Conservation (phyloP, 2,888 invertebrate genomes). For the Notodonta ziczac region DNA sequence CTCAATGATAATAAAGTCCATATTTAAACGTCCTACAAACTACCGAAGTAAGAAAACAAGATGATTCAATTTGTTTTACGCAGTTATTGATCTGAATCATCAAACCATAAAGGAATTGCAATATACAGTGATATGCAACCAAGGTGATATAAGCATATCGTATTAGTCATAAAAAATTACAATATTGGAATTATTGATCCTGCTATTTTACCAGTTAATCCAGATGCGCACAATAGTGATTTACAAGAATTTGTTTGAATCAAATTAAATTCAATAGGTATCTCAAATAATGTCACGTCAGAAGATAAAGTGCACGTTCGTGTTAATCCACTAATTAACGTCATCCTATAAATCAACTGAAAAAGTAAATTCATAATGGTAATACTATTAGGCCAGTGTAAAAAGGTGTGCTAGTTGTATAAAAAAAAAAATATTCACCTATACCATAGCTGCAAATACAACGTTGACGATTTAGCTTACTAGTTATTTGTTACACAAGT, state of each 20-base stretch:
- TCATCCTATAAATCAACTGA: too few relatives aligned
- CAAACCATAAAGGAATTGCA: slow-evolving; percentile 18
- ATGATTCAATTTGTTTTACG: slow-evolving; percentile 28
- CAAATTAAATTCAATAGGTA: too few relatives aligned
- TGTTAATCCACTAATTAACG: background rate
- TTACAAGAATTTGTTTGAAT: too few relatives aligned
- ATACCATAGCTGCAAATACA: too few relatives aligned
- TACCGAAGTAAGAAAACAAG: slow-evolving; percentile 15
- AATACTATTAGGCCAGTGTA: background rate
- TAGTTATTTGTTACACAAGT: too few relatives aligned
- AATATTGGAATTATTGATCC: too few relatives aligned
- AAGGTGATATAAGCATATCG: background rate
- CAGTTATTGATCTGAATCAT: slow-evolving; percentile 32
- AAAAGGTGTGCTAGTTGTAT: too few relatives aligned
- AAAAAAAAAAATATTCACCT: too few relatives aligned
- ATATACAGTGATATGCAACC: slow-evolving; percentile 4
- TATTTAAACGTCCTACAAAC: background rate
- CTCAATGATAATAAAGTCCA: background rate
- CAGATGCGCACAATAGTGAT: background rate
- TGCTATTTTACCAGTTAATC: background rate
- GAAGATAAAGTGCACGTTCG: background rate
- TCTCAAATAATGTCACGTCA: background rate
- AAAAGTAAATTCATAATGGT: background rate
- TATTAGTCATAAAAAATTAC: background rate
- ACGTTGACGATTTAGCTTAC: too few relatives aligned